These are phyloP conservation scores for Anagrus nilaparvatae DNA, from an alignment of 1,140 invertebrate genomes.

Conservation along the genomic window DNA sequence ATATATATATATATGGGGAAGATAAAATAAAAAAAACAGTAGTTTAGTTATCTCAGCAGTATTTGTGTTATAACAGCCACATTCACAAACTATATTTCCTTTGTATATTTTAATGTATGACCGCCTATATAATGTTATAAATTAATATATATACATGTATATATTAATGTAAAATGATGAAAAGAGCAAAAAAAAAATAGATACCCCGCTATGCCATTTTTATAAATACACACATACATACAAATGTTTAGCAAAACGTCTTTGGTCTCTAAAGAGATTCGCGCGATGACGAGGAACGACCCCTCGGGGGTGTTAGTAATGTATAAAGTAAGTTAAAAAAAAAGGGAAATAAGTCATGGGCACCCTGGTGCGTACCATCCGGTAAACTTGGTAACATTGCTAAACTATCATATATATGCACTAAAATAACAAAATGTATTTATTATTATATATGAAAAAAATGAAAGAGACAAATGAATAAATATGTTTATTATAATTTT, in stretches of 20 bases:
- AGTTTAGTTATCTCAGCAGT: too few relatives aligned
- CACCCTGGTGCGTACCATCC: slow-evolving; percentile 42
- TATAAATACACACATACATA: slow-evolving; percentile 19
- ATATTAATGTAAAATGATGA: slow-evolving; percentile 1
- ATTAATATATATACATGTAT: not conserved
- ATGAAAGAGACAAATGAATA: too few relatives aligned
- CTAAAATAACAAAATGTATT: too few relatives aligned
- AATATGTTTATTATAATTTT: too few relatives aligned
- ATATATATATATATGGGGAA: not conserved
- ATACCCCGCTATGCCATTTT: slow-evolving; percentile 2
- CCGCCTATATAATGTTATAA: not conserved
- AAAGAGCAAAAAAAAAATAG: slow-evolving; percentile 9
- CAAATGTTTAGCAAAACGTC: slow-evolving; percentile 39
- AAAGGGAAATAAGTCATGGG: slow-evolving; percentile 38
- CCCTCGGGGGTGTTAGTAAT: slow-evolving; percentile 14
- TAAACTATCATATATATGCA: too few relatives aligned
- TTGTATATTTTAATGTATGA: not conserved
- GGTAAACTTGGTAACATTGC: too few relatives aligned
- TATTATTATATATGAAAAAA: too few relatives aligned
- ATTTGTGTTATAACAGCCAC: slow-evolving; percentile 11
- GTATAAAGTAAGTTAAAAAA: slow-evolving; percentile 14
- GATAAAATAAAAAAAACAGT: too few relatives aligned
- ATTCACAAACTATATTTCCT: slow-evolving; percentile 8
- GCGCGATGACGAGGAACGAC: slow-evolving; percentile 19
- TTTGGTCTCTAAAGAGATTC: slow-evolving; percentile 26